phyloP scores from a whole-genome alignment of 2,113 vertebrate species.

The Circaetus gallicus region DNA sequence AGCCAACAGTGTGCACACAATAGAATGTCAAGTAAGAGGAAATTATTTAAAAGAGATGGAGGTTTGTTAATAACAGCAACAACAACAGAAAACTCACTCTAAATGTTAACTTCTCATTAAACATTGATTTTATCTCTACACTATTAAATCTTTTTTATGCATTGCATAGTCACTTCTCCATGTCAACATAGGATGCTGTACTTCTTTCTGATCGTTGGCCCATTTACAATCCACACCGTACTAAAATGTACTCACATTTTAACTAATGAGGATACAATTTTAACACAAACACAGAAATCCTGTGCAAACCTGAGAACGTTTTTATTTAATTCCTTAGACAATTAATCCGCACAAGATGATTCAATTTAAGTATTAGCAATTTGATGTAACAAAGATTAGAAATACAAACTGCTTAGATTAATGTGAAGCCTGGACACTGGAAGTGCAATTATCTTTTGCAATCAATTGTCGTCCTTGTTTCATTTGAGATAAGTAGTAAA shows the following conservation, averaged over 20 bases:
- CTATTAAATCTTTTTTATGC: background rate
- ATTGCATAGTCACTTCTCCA: background rate
- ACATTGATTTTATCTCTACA: background rate
- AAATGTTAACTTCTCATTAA: constrained; percentile 34
- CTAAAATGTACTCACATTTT: background rate
- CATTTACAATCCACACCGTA: background rate
- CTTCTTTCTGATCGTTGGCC: background rate
- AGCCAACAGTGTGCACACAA: background rate
- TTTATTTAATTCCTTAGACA: background rate
- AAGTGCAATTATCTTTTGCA: background rate
- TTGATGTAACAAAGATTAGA: background rate
- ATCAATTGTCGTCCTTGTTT: background rate
- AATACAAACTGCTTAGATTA: background rate
- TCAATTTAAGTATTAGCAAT: background rate
- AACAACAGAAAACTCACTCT: background rate
- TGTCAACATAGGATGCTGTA: background rate
- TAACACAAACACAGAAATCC: background rate
- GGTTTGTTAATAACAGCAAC: background rate
- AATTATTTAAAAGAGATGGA: constrained; percentile 18
- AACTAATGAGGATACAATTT: background rate
- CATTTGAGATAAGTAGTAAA: background rate
- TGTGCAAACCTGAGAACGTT: background rate
- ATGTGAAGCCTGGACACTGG: background rate
- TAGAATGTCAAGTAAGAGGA: constrained; percentile 1
- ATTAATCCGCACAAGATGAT: background rate